A percentile compares a stretch with the other conserved stretches of the same genome.
phyloP scores from a whole-genome alignment of 2,113 vertebrate species.

The Spizaetus ornatus region DNA sequence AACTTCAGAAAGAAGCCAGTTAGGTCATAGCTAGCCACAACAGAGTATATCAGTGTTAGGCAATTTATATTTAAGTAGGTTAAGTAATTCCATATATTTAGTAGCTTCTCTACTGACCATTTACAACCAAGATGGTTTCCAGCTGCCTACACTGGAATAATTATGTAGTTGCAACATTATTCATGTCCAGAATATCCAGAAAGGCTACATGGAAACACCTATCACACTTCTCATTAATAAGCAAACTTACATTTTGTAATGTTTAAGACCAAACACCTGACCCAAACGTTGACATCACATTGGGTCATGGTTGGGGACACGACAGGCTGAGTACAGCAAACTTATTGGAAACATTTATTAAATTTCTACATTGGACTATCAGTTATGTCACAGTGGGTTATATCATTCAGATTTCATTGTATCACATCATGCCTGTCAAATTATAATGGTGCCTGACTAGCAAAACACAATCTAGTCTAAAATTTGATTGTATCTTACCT shows the following conservation, averaged over 20 bases:
- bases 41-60: neutral
- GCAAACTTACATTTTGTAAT: neutral
- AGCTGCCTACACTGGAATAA: neutral
- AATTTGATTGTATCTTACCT: slow-evolving; percentile 57
- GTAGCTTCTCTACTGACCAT: neutral
- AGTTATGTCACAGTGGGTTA: neutral
- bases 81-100: neutral
- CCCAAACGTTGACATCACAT: neutral
- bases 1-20: neutral
- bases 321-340: neutral
- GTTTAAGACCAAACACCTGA: neutral
- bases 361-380: neutral
- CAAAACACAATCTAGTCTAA: neutral
- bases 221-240: neutral
- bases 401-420: slow-evolving; percentile 37
- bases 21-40: neutral
- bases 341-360: neutral
- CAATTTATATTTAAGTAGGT: neutral
- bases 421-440: neutral
- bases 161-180: neutral
- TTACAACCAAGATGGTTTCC: neutral
- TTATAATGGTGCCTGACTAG: slow-evolving; percentile 30
- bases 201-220: neutral
- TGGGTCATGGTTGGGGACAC: neutral
- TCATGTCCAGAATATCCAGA: neutral